Conservation (phyloP, 2,888 invertebrate genomes). For the Apocheima hispidaria region DNA sequence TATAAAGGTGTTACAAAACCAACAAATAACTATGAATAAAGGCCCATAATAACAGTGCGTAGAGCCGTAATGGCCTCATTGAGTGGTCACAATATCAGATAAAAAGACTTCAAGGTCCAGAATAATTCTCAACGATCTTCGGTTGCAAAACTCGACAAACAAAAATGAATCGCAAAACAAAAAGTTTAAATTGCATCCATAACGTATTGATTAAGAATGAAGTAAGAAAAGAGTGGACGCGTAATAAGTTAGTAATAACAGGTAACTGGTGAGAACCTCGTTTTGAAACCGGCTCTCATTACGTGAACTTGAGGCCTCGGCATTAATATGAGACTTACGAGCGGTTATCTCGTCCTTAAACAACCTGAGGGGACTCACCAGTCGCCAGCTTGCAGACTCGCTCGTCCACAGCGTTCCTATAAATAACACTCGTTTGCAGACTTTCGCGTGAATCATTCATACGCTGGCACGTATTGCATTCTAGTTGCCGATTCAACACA, state of each 20-base stretch:
- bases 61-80: constrained; percentile 26
- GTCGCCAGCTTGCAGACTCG: neutral
- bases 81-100: constrained; percentile 34
- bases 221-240: constrained; percentile 61
- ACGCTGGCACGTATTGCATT: constrained; percentile 68
- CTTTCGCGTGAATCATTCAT: constrained; percentile 67
- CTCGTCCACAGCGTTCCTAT: constrained; percentile 31
- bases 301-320: constrained; percentile 65
- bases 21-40: constrained; percentile 28
- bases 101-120: constrained; percentile 28
- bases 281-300: constrained; percentile 73
- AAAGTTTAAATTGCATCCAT: constrained; percentile 49
- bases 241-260: constrained; percentile 61
- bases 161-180: constrained; percentile 39
- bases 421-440: constrained; percentile 45
- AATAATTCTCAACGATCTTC: constrained; percentile 31
- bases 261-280: constrained; percentile 58
- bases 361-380: constrained; percentile 5
- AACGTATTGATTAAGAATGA: constrained; percentile 62
- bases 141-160: constrained; percentile 34
- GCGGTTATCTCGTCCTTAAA: constrained; percentile 45
- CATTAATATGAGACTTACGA: constrained; percentile 50
- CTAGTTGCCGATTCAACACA: constrained; percentile 76
- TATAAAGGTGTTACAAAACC: constrained; percentile 29
- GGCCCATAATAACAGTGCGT: constrained; percentile 32